Evolutionary conservation across 2,888 invertebrate species (phyloP).

Genomic region (Platynereis dumerilii): DNA sequence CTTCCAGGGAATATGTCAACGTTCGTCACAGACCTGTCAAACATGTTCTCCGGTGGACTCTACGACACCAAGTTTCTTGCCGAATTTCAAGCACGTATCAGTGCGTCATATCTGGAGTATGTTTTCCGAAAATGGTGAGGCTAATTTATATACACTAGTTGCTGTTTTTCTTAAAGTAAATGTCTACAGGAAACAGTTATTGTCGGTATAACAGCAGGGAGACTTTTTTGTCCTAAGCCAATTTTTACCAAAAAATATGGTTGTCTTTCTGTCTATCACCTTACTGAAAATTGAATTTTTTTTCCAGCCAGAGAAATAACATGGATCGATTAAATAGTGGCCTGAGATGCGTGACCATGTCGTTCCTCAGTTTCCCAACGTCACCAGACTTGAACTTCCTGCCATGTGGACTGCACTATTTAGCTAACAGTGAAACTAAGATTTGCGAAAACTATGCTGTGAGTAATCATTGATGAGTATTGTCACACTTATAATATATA

Average conservation of each 20-base stretch:
- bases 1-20: conserved; percentile 58
- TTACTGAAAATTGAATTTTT: too few species aligned
- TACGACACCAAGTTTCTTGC: conserved; percentile 67
- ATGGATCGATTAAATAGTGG: conserved; percentile 15
- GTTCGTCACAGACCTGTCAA: conserved; percentile 63
- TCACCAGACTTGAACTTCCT: conserved; percentile 39
- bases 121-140: conserved; percentile 65
- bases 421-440: conserved; percentile 25
- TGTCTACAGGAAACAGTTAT: too few species aligned
- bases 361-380: conserved; percentile 42
- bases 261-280: too few species aligned
- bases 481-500: too few species aligned
- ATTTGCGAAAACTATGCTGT: conserved; percentile 49
- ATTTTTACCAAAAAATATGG: too few species aligned
- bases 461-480: conserved; percentile 31
- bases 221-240: too few species aligned
- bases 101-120: conserved; percentile 66
- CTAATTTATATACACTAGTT: too few species aligned
- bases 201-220: too few species aligned
- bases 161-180: too few species aligned
- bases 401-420: conserved; percentile 39
- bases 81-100: conserved; percentile 62
- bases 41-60: conserved; percentile 65
- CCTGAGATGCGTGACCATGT: conserved; percentile 33
- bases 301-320: conserved; percentile 48